Evolutionary conservation across 2,113 vertebrate species (phyloP).

Genomic region (Edolisoma coerulescens): DNA sequence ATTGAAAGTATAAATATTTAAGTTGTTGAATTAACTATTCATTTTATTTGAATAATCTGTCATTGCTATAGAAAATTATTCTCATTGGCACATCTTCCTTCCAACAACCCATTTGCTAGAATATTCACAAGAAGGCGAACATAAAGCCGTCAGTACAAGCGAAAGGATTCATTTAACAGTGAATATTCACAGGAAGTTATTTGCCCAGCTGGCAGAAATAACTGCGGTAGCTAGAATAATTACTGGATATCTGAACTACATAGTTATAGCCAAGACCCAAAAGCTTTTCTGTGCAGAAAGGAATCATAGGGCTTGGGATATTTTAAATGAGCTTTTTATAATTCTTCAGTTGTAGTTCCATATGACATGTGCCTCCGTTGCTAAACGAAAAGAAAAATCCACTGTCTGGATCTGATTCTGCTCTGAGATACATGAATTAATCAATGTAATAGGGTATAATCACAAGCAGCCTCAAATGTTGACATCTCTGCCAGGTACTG

Average conservation of each 20-base stretch:
- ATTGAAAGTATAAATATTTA: conserved; percentile 42
- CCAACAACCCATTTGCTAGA: not conserved
- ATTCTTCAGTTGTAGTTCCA: not conserved
- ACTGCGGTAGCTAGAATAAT: not conserved
- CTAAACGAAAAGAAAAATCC: not conserved
- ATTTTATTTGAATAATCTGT: conserved; percentile 44
- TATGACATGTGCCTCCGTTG: not conserved
- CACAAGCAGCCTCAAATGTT: not conserved
- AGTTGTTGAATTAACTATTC: conserved; percentile 19
- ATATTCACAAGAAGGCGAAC: not conserved
- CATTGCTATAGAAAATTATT: conserved; percentile 25
- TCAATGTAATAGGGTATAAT: not conserved
- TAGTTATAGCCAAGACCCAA: not conserved
- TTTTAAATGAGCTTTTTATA: not conserved
- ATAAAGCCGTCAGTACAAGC: not conserved
- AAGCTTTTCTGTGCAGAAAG: not conserved
- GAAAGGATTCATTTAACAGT: not conserved
- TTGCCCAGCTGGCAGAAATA: not conserved
- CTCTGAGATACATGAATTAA: not conserved
- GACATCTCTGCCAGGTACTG: not conserved
- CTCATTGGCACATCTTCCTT: not conserved
- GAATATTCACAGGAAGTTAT: conserved; percentile 3
- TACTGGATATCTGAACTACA: not conserved
- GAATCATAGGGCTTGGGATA: not conserved
- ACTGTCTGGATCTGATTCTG: not conserved